Percentiles rank a stretch among this genome's conserved stretches.
These are phyloP conservation scores for Perca flavescens DNA, from an alignment of 2,113 vertebrate species.

Conservation along the genomic window DNA sequence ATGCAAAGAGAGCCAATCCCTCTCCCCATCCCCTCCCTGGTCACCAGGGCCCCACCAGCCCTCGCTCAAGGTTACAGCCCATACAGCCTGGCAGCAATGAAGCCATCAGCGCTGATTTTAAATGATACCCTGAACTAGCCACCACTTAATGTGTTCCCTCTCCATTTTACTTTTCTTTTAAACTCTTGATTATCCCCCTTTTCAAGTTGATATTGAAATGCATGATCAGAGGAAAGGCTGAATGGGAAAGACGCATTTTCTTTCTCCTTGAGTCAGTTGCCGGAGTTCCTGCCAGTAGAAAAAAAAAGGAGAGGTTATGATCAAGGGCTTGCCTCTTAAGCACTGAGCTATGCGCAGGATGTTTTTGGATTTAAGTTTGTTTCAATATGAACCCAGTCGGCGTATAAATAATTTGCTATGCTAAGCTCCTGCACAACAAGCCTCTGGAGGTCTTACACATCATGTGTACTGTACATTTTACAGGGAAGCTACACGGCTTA, in stretches of 20 bases:
- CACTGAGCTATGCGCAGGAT: conserved; percentile 45
- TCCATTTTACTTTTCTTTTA: conserved; percentile 61
- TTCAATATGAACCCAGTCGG: conserved; percentile 25
- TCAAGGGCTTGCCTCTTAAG: conserved; percentile 67
- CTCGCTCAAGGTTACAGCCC: conserved; percentile 81
- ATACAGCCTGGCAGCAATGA: conserved; percentile 71
- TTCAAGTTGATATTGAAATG: conserved; percentile 61
- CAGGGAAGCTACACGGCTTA: conserved; percentile 14
- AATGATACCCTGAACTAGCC: conserved; percentile 75
- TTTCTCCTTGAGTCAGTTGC: conserved; percentile 60
- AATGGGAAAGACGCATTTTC: conserved; percentile 46
- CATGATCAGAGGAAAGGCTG: conserved; percentile 69
- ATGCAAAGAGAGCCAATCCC: conserved; percentile 75
- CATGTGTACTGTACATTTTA: conserved; percentile 26
- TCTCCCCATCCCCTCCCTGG: conserved; percentile 62
- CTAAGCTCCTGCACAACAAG: conserved; percentile 40
- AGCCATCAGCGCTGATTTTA: conserved; percentile 78
- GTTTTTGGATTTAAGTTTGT: conserved; percentile 37
- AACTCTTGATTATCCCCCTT: conserved; percentile 69
- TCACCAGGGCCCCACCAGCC: conserved; percentile 78
- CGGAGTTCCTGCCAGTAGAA: conserved; percentile 65
- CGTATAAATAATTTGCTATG: conserved; percentile 42
- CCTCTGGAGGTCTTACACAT: conserved; percentile 19
- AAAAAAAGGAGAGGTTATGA: conserved; percentile 68
- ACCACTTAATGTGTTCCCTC: conserved; percentile 61